Evolutionary conservation across 2,888 invertebrate genomes (phyloP).

Genomic region (Mythimna impura): DNA sequence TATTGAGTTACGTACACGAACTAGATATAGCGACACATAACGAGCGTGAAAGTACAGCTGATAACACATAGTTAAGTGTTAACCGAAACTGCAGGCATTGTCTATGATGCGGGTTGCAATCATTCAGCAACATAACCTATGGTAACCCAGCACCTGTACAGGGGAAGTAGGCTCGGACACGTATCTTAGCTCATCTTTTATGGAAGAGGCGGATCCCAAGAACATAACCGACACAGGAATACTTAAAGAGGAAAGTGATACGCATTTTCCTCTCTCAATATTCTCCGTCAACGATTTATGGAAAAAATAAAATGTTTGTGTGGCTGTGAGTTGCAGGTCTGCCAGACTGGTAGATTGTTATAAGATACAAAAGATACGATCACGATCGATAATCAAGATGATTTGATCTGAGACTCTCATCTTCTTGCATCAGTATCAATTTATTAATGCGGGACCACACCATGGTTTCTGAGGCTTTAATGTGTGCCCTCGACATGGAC

Average conservation of each 20-base stretch:
- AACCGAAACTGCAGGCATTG: not conserved
- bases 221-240: not conserved
- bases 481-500: too few species aligned
- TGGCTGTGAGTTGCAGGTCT: not conserved
- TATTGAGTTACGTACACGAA: not conserved
- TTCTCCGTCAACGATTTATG: too few species aligned
- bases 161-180: not conserved
- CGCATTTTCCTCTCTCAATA: too few species aligned
- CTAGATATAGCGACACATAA: conserved; percentile 12
- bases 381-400: too few species aligned
- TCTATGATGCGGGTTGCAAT: conserved; percentile 45
- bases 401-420: too few species aligned
- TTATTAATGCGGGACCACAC: too few species aligned
- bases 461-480: too few species aligned
- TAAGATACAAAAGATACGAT: too few species aligned
- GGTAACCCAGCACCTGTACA: not conserved
- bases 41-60: conserved; percentile 45
- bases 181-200: conserved; percentile 14
- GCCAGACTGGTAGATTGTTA: not conserved
- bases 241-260: not conserved
- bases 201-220: not conserved
- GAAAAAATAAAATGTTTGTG: not conserved
- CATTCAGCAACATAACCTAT: not conserved
- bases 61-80: conserved; percentile 30
- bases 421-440: too few species aligned